phyloP scores from a whole-genome alignment of 2,113 vertebrate species.

The Plotosus lineatus region DNA sequence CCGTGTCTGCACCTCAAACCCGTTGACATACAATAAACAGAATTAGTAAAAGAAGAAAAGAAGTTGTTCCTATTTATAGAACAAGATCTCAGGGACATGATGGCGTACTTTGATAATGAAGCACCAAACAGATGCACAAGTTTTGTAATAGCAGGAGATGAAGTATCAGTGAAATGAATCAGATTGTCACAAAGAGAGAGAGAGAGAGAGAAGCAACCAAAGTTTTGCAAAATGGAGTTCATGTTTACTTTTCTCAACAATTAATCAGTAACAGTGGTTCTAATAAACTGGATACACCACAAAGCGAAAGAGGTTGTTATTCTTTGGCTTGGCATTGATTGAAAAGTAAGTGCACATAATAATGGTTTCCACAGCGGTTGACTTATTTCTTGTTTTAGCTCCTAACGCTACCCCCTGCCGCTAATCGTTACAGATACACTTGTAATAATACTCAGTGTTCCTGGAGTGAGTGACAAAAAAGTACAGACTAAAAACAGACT shows the following conservation, averaged over 20 bases:
- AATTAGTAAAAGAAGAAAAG: neutral
- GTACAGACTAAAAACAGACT: constrained; percentile 19
- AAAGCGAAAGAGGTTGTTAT: neutral
- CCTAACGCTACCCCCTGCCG: constrained; percentile 26
- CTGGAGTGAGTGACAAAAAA: constrained; percentile 24
- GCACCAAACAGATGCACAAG: constrained; percentile 9
- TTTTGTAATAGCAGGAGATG: constrained; percentile 25
- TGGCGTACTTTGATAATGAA: neutral
- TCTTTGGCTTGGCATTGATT: neutral
- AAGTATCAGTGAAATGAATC: constrained; percentile 20
- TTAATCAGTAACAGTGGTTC: neutral
- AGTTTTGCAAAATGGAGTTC: neutral
- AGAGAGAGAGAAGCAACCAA: neutral
- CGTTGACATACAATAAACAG: neutral
- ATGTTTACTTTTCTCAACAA: neutral
- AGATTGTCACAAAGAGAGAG: neutral
- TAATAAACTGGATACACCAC: neutral
- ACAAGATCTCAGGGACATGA: neutral
- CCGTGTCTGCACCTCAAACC: too few species aligned
- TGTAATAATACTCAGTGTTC: constrained; percentile 11
- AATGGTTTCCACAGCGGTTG: neutral
- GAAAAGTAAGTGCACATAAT: constrained; percentile 2
- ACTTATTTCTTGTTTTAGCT: constrained; percentile 9
- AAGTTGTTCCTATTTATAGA: neutral
- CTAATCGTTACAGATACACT: constrained; percentile 5